A percentile compares a stretch with the other conserved stretches of the same genome.
These are phyloP conservation scores for Dysmachus trigonus DNA, from an alignment of 2,888 invertebrate species.

Conservation along the genomic window DNA sequence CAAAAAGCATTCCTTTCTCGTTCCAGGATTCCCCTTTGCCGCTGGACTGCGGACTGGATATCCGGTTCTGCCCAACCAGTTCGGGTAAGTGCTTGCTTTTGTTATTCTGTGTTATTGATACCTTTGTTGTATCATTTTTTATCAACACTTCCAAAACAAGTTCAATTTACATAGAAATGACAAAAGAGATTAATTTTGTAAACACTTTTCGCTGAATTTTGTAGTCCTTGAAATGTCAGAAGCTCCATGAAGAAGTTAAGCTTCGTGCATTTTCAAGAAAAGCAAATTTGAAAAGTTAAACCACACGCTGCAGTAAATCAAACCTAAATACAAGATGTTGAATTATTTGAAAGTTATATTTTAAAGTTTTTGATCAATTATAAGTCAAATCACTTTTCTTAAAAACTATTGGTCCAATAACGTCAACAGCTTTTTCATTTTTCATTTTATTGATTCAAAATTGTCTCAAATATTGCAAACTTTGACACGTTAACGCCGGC, in stretches of 20 bases:
- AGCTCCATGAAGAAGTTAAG: neutral
- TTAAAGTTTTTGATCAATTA: neutral
- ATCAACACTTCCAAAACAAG: conserved; percentile 30
- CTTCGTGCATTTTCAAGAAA: neutral
- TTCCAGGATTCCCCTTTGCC: conserved; percentile 77
- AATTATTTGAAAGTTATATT: neutral
- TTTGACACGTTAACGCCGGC: too few species aligned
- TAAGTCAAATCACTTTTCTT: neutral
- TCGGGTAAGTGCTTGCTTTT: conserved; percentile 75
- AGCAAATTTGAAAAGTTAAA: neutral
- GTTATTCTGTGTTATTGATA: conserved; percentile 30
- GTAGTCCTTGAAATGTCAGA: neutral
- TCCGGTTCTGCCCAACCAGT: conserved; percentile 81
- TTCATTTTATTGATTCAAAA: too few species aligned
- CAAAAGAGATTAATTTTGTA: conserved; percentile 4
- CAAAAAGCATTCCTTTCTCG: conserved; percentile 40
- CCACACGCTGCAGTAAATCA: neutral
- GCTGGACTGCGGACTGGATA: conserved; percentile 80
- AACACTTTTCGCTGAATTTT: neutral
- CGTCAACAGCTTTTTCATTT: too few species aligned
- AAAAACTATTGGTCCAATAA: too few species aligned
- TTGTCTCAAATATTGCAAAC: too few species aligned
- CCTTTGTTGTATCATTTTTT: conserved; percentile 35
- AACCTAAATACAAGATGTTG: neutral
- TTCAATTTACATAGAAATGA: conserved; percentile 28